Evolutionary conservation across 2,888 invertebrate genomes (phyloP), one percentile per base, ranked within the genome.

Genomic region (Megalurothrips usitatus): DNA sequence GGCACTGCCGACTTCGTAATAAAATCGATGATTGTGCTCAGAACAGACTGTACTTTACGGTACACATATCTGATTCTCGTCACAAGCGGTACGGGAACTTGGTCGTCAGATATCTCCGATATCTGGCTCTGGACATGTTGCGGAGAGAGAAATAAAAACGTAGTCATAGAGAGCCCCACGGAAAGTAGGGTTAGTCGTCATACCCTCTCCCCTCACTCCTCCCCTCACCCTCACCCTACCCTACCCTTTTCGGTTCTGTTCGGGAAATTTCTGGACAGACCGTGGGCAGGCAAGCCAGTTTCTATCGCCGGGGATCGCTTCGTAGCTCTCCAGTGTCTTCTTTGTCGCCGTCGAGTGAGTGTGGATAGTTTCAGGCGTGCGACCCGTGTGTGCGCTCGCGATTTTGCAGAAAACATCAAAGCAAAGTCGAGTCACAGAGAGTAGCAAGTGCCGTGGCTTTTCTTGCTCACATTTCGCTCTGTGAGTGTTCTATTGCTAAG

Each of bases 191-290:
- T 75, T 12, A 11, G 23, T 43, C 34, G 34, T 43, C 34, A 4
- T 43, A 43, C 68, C 26, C 26, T 26, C 68, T 12, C 23, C 6
- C 68, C 23, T 23, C 26, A 23, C 26, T 23, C 23, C 10, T 26
- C 68, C 68, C 68, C 26, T 12, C 26, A 23, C 23, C 26, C 26
- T 9, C 12, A 23, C 23, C 26, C 12, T 12, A 23, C 23, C 26
- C 12, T 12, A 12, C 68, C 12, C 68, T 75, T 26, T 75, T 75
- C 26, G 12, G 11, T 26, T 75, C 68, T 58, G 6, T 17, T 14
- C 58, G 26, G 26, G 68, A 75, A 75, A 75, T 26, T 75, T 75
- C 68, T 75, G 68, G 68, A 75, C 26, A 12, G 68, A n/a, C 68
- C 12, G 23, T 75, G 23, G 23, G 68, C 68, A 23, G 23, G 23